Base-by-base conservation (phyloP, 2,888 invertebrate species). In the Myopa testacea region DNA sequence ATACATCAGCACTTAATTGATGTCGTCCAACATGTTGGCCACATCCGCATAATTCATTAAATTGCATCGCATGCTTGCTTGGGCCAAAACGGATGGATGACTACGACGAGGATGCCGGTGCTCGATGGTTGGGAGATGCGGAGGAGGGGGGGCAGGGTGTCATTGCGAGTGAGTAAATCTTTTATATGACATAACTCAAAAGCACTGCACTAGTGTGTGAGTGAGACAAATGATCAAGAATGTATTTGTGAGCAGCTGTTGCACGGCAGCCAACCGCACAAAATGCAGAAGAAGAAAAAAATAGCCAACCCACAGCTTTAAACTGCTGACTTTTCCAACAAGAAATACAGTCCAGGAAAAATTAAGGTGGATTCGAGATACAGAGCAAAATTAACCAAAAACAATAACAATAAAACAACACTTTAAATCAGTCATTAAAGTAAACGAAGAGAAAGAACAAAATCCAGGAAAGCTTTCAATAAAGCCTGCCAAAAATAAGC, bases 1-100 rank as follows among this genome's bases (percentile, higher is more conserved):
- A 75, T 68, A 45, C 75, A 69, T 68, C 75, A 75, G 75, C 75
- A 75, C 75, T 75, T 69, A 75, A 75, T 75, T 69, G 75, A 68
- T 68, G 69, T 68, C 68, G 58, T 58, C 60, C 60, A 68, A 69
- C 75, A 75, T 75, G 75, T 69, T 60, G 69, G 75, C 75, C 75
- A 75, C 75, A 69, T 75, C 75, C 75, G 75, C 75, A 75, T 75
- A 75, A 75, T 75, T 75, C 75, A 75, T 75, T 75, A 75, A 69
- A 75, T 60, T 40, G 75, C 60, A 75, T 5, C 12, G 63, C 73
- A 74, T 40, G 63, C 62, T 62, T 65, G 65, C 38, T 26, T 38
- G 70, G 7, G 45, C 55, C 16, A 50, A 37, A 50, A 52, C 19
- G 72, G 19, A 60, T 19, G 58, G 10, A 63, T 4, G 40, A 16